Evolutionary conservation across 92 coral and sea anemone genomes (phyloP).

Genomic region (Montipora capitata): DNA sequence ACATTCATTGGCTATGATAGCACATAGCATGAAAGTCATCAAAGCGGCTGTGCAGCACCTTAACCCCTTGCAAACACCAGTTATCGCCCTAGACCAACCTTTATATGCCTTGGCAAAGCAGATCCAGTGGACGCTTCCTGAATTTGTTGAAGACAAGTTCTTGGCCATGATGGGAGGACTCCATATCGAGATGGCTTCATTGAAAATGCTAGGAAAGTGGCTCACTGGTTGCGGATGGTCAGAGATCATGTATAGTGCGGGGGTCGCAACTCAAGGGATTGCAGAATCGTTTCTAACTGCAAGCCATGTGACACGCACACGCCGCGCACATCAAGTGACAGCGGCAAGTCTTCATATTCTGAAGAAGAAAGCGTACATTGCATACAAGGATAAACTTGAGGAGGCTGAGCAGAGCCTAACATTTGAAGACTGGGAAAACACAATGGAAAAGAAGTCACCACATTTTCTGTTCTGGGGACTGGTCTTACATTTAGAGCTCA

Average conservation of each 20-base stretch:
- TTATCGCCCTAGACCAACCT: conserved; percentile 62
- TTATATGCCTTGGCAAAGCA: conserved; percentile 70
- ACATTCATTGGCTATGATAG: conserved; percentile 68
- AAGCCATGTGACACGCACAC: no score
- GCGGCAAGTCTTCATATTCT: conserved; percentile 69
- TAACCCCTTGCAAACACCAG: conserved; percentile 71
- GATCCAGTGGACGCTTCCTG: conserved; percentile 73
- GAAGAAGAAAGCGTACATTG: conserved; percentile 62
- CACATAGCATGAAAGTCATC: conserved; percentile 66
- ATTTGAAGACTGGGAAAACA: conserved; percentile 62
- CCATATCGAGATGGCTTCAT: conserved; percentile 68
- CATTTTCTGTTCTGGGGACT: conserved; percentile 64
- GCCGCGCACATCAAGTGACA: conserved; percentile 75
- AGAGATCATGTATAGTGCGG: conserved; percentile 62
- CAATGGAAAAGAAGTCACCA: conserved; percentile 61
- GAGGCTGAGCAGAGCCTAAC: conserved; percentile 64
- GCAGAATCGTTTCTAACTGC: conserved; percentile 79
- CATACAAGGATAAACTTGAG: conserved; percentile 57
- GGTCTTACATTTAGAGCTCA: conserved; percentile 51
- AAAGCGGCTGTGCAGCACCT: conserved; percentile 68
- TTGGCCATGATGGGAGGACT: conserved; percentile 66
- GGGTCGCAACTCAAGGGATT: conserved; percentile 73
- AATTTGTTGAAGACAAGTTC: conserved; percentile 66
- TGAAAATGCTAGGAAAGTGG: conserved; percentile 67
- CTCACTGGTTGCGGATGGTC: conserved; percentile 72